These are phyloP conservation scores for Carcina quercana DNA, from an alignment of 2,888 invertebrate species.

Conservation along the genomic window DNA sequence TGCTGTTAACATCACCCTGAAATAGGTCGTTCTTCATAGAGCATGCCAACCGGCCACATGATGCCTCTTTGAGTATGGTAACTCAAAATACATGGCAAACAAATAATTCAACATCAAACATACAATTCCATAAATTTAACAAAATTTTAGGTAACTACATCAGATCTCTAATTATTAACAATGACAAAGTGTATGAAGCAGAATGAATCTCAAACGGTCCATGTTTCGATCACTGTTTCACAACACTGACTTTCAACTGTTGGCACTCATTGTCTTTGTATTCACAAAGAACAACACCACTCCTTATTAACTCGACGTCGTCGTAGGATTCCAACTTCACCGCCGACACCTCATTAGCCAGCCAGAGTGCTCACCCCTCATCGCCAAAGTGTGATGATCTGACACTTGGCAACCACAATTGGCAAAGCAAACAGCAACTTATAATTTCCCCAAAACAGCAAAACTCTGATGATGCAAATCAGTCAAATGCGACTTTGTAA, in stretches of 20 bases:
- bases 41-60: constrained; percentile 54
- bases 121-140: constrained; percentile 20
- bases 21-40: constrained; percentile 74
- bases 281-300: constrained; percentile 19
- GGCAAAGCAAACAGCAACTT: too few relatives aligned
- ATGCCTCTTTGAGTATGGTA: constrained; percentile 45
- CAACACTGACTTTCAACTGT: constrained; percentile 27
- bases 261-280: constrained; percentile 14
- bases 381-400: background rate
- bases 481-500: background rate
- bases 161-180: background rate
- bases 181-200: background rate
- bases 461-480: too few relatives aligned
- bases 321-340: too few relatives aligned
- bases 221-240: constrained; percentile 26
- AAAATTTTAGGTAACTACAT: constrained; percentile 2
- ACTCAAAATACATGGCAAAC: constrained; percentile 52
- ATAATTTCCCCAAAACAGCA: too few relatives aligned
- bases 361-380: too few relatives aligned
- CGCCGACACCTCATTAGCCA: constrained; percentile 13
- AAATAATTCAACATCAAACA: constrained; percentile 37
- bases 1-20: constrained; percentile 95
- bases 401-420: background rate
- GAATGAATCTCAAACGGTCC: background rate
- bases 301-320: constrained; percentile 16